These are phyloP conservation scores for Lytechinus pictus DNA, from an alignment of 35 echinoderm and acorn worm species.

Conservation along the genomic window DNA sequence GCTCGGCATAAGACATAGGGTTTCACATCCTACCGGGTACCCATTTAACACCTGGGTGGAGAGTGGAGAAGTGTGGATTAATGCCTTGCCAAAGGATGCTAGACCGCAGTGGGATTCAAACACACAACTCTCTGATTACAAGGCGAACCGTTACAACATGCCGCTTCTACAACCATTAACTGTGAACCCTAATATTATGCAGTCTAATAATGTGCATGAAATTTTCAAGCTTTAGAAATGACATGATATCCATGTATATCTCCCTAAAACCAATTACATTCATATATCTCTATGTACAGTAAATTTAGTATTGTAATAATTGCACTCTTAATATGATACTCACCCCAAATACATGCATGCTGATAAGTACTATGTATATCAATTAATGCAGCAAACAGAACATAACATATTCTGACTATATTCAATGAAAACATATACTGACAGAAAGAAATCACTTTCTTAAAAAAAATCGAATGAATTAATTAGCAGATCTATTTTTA, in stretches of 20 bases:
- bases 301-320: not conserved
- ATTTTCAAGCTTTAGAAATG: not conserved
- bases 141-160: too few relatives aligned
- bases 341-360: not conserved
- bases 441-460: not conserved
- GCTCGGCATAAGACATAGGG: too few relatives aligned
- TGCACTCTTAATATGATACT: slow-evolving; percentile 2
- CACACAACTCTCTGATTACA: too few relatives aligned
- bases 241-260: not conserved
- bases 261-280: not conserved
- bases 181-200: not conserved
- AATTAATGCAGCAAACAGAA: not conserved
- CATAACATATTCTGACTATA: not conserved
- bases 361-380: not conserved
- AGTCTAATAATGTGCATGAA: not conserved
- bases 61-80: too few relatives aligned
- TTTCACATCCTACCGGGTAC: too few relatives aligned
- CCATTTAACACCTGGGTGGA: too few relatives aligned
- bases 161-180: too few relatives aligned
- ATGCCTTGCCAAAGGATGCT: too few relatives aligned
- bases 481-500: not conserved
- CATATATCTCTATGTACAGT: not conserved
- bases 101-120: too few relatives aligned
- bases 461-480: not conserved
- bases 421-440: not conserved